Base-by-base conservation (phyloP, 2,113 vertebrate genomes). In the Upupa epops region DNA sequence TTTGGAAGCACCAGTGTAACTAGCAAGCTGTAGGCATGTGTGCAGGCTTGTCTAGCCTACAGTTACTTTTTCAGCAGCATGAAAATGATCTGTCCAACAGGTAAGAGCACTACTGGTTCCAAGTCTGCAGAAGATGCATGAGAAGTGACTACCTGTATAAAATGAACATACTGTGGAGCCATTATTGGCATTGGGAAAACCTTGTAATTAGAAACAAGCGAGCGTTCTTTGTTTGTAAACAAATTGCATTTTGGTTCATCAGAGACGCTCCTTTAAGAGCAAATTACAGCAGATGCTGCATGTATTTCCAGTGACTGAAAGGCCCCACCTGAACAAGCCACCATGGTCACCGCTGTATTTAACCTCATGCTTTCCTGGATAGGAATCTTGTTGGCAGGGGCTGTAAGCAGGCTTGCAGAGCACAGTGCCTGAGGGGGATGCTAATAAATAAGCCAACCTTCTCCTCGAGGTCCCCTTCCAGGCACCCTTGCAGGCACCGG, bases 171-270 rank as follows among this genome's bases (percentile, higher is more conserved):
- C 69, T 95, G 90, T 79, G 59, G 83, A 92, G 77, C 89, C 90
- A 96, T 96, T 92, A 92, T 40, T 94, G 90, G 93, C 93, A 94
- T 4, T 82, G 83, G 83, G 59, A 86, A 93, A 92, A 82, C 77
- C 63, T 86, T 14, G 4, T 86, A 73, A 93, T 94, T 92, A 95
- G 81, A 92, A 89, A 88, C 25, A 52, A 96, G 86, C 73, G 71
- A 75, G 90, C 7, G 45, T 90, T 86, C 80, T 95, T 94, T 95
- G 88, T 95, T 94, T 91, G 94, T 73, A 91, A 95, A 95, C 78
- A 96, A 95, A 92, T 18, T 70, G 74, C 66, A 79, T 92, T 94
- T 92, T 86, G 88, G 59, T 89, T 92, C 77, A 93, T 52, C 92
- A 92, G 88, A 94, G 88, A 92, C 73, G 86, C 86, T 94, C 70